phyloP scores from a whole-genome alignment of 2,888 invertebrate species.

The Rhingia rostrata region DNA sequence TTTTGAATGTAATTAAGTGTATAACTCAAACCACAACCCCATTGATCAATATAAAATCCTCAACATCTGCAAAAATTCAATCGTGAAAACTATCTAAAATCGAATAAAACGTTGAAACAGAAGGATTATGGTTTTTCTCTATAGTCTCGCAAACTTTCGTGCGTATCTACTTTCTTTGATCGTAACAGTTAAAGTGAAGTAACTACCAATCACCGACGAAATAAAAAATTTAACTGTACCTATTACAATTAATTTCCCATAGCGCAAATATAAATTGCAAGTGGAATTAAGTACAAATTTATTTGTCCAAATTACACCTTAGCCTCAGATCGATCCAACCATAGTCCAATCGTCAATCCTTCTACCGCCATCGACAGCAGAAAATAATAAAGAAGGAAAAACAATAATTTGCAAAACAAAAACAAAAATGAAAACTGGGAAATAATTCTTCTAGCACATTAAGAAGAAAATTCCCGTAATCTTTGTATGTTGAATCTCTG shows the following conservation, averaged over 20 bases:
- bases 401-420: slow-evolving; percentile 61
- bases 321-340: slow-evolving; percentile 35
- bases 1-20: no score
- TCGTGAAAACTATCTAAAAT: no score
- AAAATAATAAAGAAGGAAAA: slow-evolving; percentile 33
- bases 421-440: slow-evolving; percentile 47
- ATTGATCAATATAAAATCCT: no score
- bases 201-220: neutral
- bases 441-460: slow-evolving; percentile 72
- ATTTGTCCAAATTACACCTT: slow-evolving; percentile 71
- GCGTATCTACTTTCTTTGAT: neutral
- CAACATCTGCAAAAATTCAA: no score
- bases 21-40: no score
- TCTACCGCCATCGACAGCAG: slow-evolving; percentile 27
- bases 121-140: no score
- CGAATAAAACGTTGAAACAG: no score
- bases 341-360: slow-evolving; percentile 3
- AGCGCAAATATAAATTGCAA: slow-evolving; percentile 44
- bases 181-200: neutral
- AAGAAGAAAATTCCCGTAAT: slow-evolving; percentile 72
- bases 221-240: slow-evolving; percentile 62
- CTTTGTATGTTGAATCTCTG: slow-evolving; percentile 56
- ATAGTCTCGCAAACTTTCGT: neutral
- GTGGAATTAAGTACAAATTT: slow-evolving; percentile 68
- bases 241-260: slow-evolving; percentile 61